Percentiles rank a stretch among this genome's conserved stretches.
These are phyloP conservation scores for Tragelaphus oryx DNA, from an alignment of 2,797 vertebrate genomes.

Conservation along the genomic window DNA sequence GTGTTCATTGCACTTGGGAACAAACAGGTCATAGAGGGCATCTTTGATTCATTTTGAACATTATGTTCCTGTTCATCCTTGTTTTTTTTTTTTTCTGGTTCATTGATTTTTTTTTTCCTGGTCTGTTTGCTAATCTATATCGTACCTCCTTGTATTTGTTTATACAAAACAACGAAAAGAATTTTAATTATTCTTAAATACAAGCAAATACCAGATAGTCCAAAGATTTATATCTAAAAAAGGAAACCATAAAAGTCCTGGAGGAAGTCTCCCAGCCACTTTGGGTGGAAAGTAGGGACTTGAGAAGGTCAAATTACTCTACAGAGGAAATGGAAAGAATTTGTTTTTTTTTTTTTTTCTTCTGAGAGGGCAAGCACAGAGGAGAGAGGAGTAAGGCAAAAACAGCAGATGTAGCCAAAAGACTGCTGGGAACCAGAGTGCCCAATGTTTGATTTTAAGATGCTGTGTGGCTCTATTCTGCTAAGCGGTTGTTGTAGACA, in stretches of 20 bases:
- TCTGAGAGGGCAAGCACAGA: background rate
- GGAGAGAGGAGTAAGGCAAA: background rate
- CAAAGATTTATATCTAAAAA: constrained; percentile 17
- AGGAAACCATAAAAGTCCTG: background rate
- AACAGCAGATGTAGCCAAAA: background rate
- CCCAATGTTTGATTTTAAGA: background rate
- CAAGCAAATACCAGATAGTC: constrained; percentile 35
- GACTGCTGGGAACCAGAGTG: background rate
- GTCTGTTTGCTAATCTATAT: background rate
- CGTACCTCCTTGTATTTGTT: background rate
- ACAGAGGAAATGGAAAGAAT: constrained; percentile 54
- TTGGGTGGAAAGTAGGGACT: background rate
- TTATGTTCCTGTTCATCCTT: background rate
- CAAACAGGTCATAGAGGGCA: background rate
- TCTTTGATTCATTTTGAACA: background rate
- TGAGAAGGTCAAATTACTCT: background rate
- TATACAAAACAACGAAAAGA: background rate
- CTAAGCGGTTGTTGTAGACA: background rate
- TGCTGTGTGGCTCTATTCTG: background rate
- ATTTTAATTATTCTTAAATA: background rate
- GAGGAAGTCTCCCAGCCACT: background rate
- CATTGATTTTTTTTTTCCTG: background rate
- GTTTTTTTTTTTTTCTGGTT: background rate
- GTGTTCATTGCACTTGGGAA: background rate
- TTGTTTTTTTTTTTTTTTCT: background rate